Conservation (phyloP, 2,888 invertebrate species). For the Tricholauxania praeusta region DNA sequence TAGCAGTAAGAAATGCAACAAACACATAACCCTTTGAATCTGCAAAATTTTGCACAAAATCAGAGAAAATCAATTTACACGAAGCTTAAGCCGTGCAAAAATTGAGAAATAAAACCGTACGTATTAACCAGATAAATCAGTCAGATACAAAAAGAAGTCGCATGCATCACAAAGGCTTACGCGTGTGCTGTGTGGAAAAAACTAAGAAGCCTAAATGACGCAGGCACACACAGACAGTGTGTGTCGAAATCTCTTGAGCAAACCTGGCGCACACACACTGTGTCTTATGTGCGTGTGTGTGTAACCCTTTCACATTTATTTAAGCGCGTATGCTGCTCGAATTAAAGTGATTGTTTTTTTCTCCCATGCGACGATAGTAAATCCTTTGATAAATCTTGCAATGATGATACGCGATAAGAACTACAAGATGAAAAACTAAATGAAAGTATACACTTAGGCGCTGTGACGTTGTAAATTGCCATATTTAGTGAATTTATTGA, state of each 20-base stretch:
- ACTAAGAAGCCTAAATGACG: too few species aligned
- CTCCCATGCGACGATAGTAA: neutral
- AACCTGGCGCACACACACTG: neutral
- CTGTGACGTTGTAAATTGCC: conserved; percentile 11
- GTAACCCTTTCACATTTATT: conserved; percentile 21
- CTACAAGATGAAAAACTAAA: conserved; percentile 18
- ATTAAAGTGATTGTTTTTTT: too few species aligned
- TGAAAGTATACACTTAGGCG: conserved; percentile 4
- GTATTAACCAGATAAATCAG: conserved; percentile 29
- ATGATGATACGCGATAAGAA: conserved; percentile 7
- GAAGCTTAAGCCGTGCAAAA: conserved; percentile 6
- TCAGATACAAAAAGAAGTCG: conserved; percentile 12
- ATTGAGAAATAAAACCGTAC: neutral
- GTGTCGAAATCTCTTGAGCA: conserved; percentile 27
- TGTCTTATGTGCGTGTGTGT: neutral
- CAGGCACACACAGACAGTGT: neutral
- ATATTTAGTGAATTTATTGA: conserved; percentile 51
- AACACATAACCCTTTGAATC: neutral
- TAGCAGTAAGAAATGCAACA: too few species aligned
- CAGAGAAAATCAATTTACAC: conserved; percentile 28
- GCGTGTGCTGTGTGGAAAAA: conserved; percentile 15
- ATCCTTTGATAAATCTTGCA: conserved; percentile 22
- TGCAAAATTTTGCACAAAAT: neutral
- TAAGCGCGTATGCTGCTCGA: too few species aligned
- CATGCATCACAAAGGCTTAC: conserved; percentile 34